Conservation (phyloP, 2,113 vertebrate species). For the Procavia capensis region DNA sequence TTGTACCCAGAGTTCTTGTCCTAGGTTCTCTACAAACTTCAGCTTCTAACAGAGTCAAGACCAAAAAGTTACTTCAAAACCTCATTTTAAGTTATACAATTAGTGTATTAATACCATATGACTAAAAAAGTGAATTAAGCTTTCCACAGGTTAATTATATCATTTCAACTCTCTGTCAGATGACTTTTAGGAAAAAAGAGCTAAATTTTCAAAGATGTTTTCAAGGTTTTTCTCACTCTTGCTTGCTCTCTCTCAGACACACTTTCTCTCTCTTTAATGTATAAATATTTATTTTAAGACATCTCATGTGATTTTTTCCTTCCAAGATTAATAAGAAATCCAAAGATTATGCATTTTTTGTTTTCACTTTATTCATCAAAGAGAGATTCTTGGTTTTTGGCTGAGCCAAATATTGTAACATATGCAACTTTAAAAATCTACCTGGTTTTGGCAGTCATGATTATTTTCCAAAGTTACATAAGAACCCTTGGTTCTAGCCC, state of each 20-base stretch:
- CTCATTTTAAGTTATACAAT: constrained; percentile 23
- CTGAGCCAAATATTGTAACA: neutral
- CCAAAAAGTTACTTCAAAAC: neutral
- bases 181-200: neutral
- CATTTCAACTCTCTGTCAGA: neutral
- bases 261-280: neutral
- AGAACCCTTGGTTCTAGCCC: neutral
- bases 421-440: constrained; percentile 15
- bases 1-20: neutral
- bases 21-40: neutral
- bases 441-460: neutral
- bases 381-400: neutral
- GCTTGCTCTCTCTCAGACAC: neutral
- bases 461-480: neutral
- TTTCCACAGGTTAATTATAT: neutral
- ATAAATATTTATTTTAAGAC: constrained; percentile 31
- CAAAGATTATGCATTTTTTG: neutral
- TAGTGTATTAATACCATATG: neutral
- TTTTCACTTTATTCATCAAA: constrained; percentile 45
- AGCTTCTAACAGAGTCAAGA: neutral
- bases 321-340: neutral
- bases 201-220: constrained; percentile 25
- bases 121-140: neutral
- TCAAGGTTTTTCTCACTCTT: neutral
- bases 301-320: neutral